phyloP scores from a whole-genome alignment of 2,113 vertebrate genomes.

The Chroicocephalus ridibundus region DNA sequence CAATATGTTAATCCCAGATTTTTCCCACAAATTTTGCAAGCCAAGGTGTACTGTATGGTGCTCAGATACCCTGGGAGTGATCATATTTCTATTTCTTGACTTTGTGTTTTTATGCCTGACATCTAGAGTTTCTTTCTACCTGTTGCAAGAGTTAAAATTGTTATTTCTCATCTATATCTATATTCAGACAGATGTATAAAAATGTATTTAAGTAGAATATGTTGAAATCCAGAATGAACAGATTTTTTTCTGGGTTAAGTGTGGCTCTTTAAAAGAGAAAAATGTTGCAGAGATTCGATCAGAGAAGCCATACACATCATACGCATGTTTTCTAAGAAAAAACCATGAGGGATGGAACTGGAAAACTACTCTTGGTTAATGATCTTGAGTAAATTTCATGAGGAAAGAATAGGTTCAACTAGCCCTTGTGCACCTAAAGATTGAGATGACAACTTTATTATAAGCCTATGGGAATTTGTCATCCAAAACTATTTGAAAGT shows the following conservation, averaged over 20 bases:
- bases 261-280: not conserved
- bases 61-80: not conserved
- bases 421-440: not conserved
- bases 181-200: not conserved
- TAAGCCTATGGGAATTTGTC: not conserved
- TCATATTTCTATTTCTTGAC: not conserved
- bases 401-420: not conserved
- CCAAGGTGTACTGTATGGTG: not conserved
- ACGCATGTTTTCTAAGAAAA: not conserved
- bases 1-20: not conserved
- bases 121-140: not conserved
- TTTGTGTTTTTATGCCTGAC: not conserved
- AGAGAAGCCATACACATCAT: not conserved
- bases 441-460: not conserved
- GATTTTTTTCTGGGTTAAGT: not conserved
- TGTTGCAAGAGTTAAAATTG: not conserved
- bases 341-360: not conserved
- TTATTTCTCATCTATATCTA: not conserved
- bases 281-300: not conserved
- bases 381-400: not conserved
- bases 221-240: not conserved
- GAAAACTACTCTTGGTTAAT: not conserved
- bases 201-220: not conserved
- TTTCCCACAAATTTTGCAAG: not conserved
- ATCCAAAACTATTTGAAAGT: not conserved